A percentile compares a stretch with the other conserved stretches of the same genome.
These are phyloP conservation scores for Asteroscopus sphinx DNA, from an alignment of 2,888 invertebrate species.

Conservation along the genomic window DNA sequence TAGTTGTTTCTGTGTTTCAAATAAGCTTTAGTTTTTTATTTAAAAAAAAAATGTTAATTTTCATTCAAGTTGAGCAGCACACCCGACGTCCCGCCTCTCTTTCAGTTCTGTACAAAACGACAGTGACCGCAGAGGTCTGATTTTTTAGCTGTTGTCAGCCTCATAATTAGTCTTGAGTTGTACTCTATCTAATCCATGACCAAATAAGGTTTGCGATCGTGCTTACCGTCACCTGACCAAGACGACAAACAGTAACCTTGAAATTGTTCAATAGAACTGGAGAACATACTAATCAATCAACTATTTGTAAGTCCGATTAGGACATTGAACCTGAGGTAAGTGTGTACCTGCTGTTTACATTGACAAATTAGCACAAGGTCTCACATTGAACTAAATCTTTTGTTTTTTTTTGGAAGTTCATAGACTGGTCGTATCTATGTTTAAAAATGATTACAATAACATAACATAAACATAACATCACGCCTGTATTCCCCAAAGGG, in stretches of 20 bases:
- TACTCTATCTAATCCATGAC: conserved; percentile 1
- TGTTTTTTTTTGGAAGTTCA: background rate
- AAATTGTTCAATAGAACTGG: conserved; percentile 19
- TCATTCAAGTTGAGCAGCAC: no score
- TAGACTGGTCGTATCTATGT: background rate
- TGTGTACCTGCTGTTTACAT: conserved; percentile 23
- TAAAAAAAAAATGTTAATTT: no score
- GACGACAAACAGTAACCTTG: conserved; percentile 20
- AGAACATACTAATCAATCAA: conserved; percentile 37
- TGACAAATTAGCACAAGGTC: conserved; percentile 33
- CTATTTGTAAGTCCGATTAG: conserved; percentile 29
- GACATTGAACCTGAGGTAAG: conserved; percentile 33
- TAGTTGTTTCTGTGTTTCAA: no score
- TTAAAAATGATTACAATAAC: background rate
- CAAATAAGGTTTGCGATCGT: conserved; percentile 31
- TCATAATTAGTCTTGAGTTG: no score
- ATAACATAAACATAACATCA: no score
- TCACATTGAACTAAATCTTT: conserved; percentile 30
- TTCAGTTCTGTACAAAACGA: no score
- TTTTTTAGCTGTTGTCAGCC: background rate
- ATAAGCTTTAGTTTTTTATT: no score
- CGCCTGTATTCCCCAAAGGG: no score
- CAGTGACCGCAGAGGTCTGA: no score
- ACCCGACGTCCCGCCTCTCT: no score
- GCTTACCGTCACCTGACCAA: conserved; percentile 27